A percentile compares a stretch with the other conserved stretches of the same genome.
Evolutionary conservation across 2,888 invertebrate species (phyloP).

Genomic region (Sinodicranocentrus sp.): DNA sequence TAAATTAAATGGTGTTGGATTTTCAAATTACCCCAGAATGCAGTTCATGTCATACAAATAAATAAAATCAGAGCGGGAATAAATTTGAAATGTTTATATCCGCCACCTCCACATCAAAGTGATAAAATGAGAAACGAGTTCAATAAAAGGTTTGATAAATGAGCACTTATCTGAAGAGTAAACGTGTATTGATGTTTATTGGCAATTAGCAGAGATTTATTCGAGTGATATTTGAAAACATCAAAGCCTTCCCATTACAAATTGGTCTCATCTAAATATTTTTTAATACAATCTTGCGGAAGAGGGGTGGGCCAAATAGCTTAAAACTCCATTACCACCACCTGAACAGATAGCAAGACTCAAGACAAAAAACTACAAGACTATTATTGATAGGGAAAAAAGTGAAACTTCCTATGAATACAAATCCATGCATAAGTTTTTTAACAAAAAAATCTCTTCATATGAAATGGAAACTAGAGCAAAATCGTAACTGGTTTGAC

Average conservation of each 20-base stretch:
- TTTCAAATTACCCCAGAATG: too few relatives aligned
- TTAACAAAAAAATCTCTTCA: constrained; percentile 3
- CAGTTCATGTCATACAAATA: too few relatives aligned
- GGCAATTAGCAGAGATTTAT: constrained; percentile 47
- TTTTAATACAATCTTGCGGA: too few relatives aligned
- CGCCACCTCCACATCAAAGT: too few relatives aligned
- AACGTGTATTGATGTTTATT: constrained; percentile 22
- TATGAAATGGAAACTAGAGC: constrained; percentile 20
- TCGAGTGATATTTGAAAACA: constrained; percentile 13
- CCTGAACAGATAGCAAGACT: constrained; percentile 32
- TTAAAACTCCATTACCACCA: constrained; percentile 40
- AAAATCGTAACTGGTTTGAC: constrained; percentile 39
- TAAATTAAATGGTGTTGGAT: too few relatives aligned
- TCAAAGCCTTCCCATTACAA: background rate
- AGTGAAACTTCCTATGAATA: constrained; percentile 34
- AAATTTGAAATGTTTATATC: too few relatives aligned
- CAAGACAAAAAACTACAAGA: background rate
- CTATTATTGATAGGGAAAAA: background rate
- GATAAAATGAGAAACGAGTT: too few relatives aligned
- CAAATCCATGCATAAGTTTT: constrained; percentile 19
- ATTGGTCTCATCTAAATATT: background rate
- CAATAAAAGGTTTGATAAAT: too few relatives aligned
- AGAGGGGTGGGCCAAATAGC: background rate
- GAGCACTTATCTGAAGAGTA: background rate
- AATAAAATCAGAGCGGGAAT: too few relatives aligned